phyloP scores from a whole-genome alignment of 2,113 vertebrate species.

The Noctilio leporinus region DNA sequence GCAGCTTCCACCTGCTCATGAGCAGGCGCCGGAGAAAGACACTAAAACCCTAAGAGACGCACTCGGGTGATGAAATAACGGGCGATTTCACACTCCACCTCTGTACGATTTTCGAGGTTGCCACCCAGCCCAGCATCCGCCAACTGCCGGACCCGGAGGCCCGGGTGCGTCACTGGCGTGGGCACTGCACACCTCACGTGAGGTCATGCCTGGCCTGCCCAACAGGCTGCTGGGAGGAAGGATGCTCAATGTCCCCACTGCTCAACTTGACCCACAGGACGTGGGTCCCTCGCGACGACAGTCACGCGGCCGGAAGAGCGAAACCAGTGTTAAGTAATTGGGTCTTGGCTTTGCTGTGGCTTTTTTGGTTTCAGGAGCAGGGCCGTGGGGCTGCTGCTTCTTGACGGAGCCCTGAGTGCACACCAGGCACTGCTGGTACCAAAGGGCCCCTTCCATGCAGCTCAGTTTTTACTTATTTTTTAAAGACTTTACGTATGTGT shows the following conservation, averaged over 20 bases:
- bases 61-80: neutral
- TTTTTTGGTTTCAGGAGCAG: neutral
- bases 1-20: too few relatives aligned
- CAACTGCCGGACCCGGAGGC: fast-evolving
- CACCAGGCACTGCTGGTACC: too few relatives aligned
- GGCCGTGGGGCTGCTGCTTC: neutral
- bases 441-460: too few relatives aligned
- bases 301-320: too few relatives aligned
- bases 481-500: too few relatives aligned
- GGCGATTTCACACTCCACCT: neutral
- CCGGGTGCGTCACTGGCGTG: neutral
- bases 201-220: neutral
- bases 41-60: fast-evolving
- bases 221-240: too few relatives aligned
- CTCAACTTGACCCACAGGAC: too few relatives aligned
- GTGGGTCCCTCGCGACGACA: too few relatives aligned
- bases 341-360: neutral
- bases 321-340: neutral
- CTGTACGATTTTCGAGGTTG: neutral
- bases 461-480: too few relatives aligned
- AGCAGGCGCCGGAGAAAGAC: too few relatives aligned
- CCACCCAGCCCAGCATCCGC: fast-evolving
- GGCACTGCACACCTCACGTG: neutral
- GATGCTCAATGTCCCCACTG: too few relatives aligned
- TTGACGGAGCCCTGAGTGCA: too few relatives aligned